A percentile compares a stretch with the other conserved stretches of the same genome.
Evolutionary conservation across 2,113 vertebrate genomes (phyloP).

Genomic region (Gasterosteus nipponicus): DNA sequence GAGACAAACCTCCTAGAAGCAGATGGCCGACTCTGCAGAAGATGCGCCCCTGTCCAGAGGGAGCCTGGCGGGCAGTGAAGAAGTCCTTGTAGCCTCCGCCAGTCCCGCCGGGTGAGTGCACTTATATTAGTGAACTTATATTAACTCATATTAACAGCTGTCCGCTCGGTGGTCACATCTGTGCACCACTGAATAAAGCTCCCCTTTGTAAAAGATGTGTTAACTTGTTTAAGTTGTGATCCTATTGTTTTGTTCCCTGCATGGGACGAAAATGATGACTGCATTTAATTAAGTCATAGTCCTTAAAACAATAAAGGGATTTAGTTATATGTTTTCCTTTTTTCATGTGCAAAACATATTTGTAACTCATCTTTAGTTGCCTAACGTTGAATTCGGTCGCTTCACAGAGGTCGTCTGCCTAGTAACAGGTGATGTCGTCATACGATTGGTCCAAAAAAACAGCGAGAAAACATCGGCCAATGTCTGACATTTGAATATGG

Average conservation of each 20-base stretch:
- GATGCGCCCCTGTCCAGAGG: slow-evolving; percentile 37
- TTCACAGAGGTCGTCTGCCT: slow-evolving; percentile 29
- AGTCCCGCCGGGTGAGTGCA: slow-evolving; percentile 53
- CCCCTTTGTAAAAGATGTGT: neutral
- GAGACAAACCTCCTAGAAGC: neutral
- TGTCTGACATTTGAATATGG: neutral
- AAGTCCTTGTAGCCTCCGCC: neutral
- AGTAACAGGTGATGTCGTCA: slow-evolving; percentile 45
- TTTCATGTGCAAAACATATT: neutral
- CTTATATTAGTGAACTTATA: neutral
- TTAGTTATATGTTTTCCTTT: neutral
- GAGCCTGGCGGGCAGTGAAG: slow-evolving; percentile 48
- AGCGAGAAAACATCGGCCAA: neutral
- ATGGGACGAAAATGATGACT: neutral
- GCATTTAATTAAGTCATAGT: neutral
- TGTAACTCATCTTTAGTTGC: neutral
- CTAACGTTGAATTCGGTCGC: neutral
- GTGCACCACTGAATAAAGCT: neutral
- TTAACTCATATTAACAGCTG: neutral
- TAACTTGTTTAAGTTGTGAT: neutral
- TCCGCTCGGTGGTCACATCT: neutral
- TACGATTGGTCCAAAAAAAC: slow-evolving; percentile 32
- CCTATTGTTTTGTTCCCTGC: neutral
- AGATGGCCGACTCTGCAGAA: slow-evolving; percentile 45
- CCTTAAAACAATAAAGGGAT: neutral